phyloP scores from a whole-genome alignment of 2,888 invertebrate genomes.

The Capitulum mitella region DNA sequence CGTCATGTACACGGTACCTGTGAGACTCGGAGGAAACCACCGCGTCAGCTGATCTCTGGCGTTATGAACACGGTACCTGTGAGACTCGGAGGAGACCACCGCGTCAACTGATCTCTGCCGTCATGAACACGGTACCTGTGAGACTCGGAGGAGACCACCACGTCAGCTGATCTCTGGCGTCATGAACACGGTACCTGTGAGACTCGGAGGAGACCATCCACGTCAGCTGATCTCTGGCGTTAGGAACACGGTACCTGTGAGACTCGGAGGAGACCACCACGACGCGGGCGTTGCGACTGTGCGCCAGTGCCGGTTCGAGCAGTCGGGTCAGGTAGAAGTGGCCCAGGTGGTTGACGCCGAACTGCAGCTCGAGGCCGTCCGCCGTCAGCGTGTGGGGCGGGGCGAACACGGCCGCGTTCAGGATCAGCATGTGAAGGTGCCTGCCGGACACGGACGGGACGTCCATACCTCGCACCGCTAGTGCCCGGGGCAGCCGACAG shows the following conservation, averaged over 20 bases:
- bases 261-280: conserved; percentile 83
- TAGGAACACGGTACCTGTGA: conserved; percentile 45
- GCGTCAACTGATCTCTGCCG: no score
- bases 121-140: not conserved
- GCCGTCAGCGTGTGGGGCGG: conserved; percentile 61
- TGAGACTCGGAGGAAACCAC: not conserved
- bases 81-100: no score
- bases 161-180: no score
- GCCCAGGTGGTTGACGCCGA: conserved; percentile 51
- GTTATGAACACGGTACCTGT: no score
- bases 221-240: no score
- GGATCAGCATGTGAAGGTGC: conserved; percentile 53
- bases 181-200: not conserved
- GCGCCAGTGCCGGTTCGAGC: conserved; percentile 60
- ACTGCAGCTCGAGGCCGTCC: conserved; percentile 67
- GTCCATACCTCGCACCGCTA: no score
- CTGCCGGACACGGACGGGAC: conserved; percentile 10
- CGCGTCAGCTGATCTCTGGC: no score
- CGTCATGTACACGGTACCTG: not conserved
- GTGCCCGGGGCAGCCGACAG: no score
- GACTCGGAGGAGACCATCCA: not conserved
- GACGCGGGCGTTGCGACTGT: conserved; percentile 59
- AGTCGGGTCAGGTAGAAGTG: conserved; percentile 72
- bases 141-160: not conserved
- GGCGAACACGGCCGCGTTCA: conserved; percentile 77